phyloP scores from a whole-genome alignment of 1,140 invertebrate genomes.

The Zophobas morio region DNA sequence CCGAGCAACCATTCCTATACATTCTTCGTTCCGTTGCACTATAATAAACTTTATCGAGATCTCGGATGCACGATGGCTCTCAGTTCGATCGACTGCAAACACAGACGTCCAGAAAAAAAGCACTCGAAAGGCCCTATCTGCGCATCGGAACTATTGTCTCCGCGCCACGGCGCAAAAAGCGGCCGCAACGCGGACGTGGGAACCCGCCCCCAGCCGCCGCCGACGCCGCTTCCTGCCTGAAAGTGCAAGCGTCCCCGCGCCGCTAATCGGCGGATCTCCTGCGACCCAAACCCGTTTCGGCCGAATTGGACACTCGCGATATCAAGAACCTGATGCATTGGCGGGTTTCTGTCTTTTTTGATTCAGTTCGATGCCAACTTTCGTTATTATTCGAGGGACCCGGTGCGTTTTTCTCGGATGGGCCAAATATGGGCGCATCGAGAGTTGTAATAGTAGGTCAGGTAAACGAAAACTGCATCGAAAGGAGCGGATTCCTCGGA shows the following conservation, averaged over 20 bases:
- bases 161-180: neutral
- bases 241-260: too few species aligned
- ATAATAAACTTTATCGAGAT: slow-evolving; percentile 52
- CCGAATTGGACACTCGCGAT: neutral
- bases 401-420: neutral
- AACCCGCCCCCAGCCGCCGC: neutral
- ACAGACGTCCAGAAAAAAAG: slow-evolving; percentile 7
- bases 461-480: neutral
- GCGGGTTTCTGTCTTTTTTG: neutral
- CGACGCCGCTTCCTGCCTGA: neutral
- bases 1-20: slow-evolving; percentile 44
- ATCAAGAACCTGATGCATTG: neutral
- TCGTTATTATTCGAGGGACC: slow-evolving; percentile 8
- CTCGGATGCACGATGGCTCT: slow-evolving; percentile 25
- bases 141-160: neutral
- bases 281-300: neutral
- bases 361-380: neutral
- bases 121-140: neutral
- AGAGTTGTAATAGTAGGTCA: slow-evolving; percentile 12
- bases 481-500: too few species aligned
- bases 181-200: neutral
- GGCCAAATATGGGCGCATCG: slow-evolving; percentile 4
- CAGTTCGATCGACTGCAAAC: slow-evolving; percentile 9
- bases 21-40: slow-evolving; percentile 49
- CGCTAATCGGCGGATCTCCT: slow-evolving; percentile 12